Percentiles rank a stretch among this genome's conserved stretches.
Evolutionary conservation across 2,888 invertebrate species (phyloP).

Genomic region (Odontothrips loti): DNA sequence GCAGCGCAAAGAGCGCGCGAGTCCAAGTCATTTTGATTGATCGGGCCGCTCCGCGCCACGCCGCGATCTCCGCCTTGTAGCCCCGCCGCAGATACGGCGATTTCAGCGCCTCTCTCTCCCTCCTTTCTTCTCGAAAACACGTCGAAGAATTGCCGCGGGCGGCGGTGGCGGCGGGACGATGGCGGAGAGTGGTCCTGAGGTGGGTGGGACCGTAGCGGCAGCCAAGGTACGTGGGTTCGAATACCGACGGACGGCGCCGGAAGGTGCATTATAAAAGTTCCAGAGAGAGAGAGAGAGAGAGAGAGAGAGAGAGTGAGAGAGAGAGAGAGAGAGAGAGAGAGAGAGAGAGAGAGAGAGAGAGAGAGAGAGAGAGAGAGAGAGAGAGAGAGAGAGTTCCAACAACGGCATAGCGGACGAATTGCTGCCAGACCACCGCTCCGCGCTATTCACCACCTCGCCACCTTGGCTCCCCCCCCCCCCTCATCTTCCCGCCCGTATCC

Average conservation of each 20-base stretch:
- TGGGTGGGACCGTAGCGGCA: neutral
- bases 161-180: neutral
- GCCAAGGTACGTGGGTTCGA: too few relatives aligned
- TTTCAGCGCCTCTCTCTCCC: neutral
- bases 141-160: neutral
- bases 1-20: too few relatives aligned
- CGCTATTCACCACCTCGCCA: neutral
- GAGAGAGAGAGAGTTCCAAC: too few relatives aligned
- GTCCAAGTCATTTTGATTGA: slow-evolving; percentile 4
- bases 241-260: too few relatives aligned
- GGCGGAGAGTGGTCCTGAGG: neutral
- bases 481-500: neutral
- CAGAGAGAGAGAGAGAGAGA: neutral
- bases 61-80: neutral
- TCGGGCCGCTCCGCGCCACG: neutral
- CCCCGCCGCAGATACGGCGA: too few relatives aligned
- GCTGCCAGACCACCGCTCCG: slow-evolving; percentile 11
- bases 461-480: neutral
- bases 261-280: slow-evolving; percentile 25
- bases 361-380: too few relatives aligned
- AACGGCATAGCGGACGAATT: neutral
- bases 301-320: too few relatives aligned
- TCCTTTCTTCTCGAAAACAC: neutral
- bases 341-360: too few relatives aligned
- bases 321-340: too few relatives aligned